A percentile compares a stretch with the other conserved stretches of the same genome.
Evolutionary conservation across 2,888 invertebrate genomes (phyloP).

Genomic region (Ptilodon capucinus): DNA sequence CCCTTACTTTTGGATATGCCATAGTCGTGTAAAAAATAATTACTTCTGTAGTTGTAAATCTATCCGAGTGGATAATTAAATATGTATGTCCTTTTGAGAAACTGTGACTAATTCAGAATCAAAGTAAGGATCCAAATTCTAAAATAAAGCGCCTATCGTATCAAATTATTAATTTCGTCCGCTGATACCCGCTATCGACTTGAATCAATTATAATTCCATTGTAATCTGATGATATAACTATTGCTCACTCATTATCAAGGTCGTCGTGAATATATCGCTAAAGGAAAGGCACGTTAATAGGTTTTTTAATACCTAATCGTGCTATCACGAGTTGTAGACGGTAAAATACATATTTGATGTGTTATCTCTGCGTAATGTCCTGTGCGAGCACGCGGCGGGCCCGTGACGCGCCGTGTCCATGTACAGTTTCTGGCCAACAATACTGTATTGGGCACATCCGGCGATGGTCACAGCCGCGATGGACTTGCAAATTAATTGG

Average conservation of each 20-base stretch:
- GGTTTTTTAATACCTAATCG: not conserved
- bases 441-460: conserved; percentile 38
- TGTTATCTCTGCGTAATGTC: not conserved
- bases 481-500: conserved; percentile 44
- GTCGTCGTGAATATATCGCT: not conserved
- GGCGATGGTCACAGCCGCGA: conserved; percentile 20
- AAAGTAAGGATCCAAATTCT: too few species aligned
- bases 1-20: too few species aligned
- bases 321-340: not conserved
- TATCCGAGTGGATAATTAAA: too few species aligned
- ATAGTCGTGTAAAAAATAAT: too few species aligned
- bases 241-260: not conserved
- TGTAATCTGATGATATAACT: not conserved
- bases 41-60: too few species aligned
- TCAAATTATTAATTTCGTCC: not conserved
- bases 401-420: conserved; percentile 21
- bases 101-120: too few species aligned
- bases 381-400: not conserved
- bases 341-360: not conserved
- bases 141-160: not conserved
- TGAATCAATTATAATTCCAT: not conserved
- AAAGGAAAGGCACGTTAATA: not conserved
- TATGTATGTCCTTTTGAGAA: too few species aligned
- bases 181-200: not conserved
- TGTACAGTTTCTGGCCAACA: conserved; percentile 32